These are phyloP conservation scores for Tachysurus vachellii DNA, from an alignment of 2,113 vertebrate species.

Conservation along the genomic window DNA sequence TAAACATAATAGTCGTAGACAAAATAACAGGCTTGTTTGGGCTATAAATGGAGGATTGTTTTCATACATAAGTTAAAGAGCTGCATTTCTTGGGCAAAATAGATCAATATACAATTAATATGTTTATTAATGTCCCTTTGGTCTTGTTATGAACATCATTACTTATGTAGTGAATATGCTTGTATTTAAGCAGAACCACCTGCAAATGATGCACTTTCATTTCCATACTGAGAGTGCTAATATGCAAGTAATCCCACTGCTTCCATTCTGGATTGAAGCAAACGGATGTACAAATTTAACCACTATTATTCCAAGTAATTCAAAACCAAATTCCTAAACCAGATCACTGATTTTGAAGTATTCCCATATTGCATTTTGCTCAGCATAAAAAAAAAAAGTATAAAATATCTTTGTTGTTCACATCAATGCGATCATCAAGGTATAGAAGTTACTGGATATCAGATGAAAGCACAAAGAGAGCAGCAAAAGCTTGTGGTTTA, in stretches of 20 bases:
- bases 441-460: background rate
- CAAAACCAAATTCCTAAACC: background rate
- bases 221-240: background rate
- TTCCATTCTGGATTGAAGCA: background rate
- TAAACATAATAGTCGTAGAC: background rate
- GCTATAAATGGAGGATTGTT: background rate
- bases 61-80: background rate
- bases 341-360: background rate
- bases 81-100: background rate
- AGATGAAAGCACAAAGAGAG: background rate
- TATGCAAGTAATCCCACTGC: background rate
- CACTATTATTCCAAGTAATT: background rate
- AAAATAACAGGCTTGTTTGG: background rate
- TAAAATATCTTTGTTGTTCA: background rate
- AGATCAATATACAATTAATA: background rate
- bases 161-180: background rate
- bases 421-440: constrained; percentile 5
- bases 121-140: background rate
- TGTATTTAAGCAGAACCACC: background rate
- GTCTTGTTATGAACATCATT: background rate
- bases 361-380: background rate
- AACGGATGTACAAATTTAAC: background rate
- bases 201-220: background rate
- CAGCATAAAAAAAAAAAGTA: background rate
- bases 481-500: background rate